Conservation (phyloP, 1,140 invertebrate genomes). For the Drosophila bifasciata region DNA sequence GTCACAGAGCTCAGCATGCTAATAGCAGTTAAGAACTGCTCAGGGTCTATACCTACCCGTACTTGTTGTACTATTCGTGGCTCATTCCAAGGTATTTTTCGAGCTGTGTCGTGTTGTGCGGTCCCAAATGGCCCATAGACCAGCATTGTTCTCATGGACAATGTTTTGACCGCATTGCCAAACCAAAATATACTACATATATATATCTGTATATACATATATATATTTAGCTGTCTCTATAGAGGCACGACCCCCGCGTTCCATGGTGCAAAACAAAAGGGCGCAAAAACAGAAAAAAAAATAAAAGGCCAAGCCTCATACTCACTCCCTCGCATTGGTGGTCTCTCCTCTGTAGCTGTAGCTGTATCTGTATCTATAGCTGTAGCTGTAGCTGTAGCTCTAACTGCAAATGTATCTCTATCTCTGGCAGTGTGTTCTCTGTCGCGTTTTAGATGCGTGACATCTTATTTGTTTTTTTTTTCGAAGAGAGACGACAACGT, state of each 20-base stretch:
- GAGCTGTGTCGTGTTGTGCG: slow-evolving; percentile 55
- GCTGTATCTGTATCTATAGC: slow-evolving; percentile 2
- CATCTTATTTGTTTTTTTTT: slow-evolving; percentile 65
- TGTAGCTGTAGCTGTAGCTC: not conserved
- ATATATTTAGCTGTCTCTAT: slow-evolving; percentile 7
- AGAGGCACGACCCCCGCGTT: slow-evolving; percentile 23
- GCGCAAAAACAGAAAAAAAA: slow-evolving; percentile 24
- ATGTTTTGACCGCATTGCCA: slow-evolving; percentile 82
- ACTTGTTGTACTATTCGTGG: slow-evolving; percentile 47
- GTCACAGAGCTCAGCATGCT: slow-evolving; percentile 60
- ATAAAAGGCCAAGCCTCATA: slow-evolving; percentile 19
- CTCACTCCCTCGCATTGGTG: slow-evolving; percentile 48
- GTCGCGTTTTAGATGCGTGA: slow-evolving; percentile 73
- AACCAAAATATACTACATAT: slow-evolving; percentile 64
- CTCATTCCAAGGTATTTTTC: slow-evolving; percentile 78
- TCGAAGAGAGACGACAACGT: slow-evolving; percentile 4
- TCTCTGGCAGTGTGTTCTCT: slow-evolving; percentile 23
- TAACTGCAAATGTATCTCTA: slow-evolving; percentile 22
- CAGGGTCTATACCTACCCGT: too few species aligned
- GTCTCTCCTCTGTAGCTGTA: slow-evolving; percentile 15
- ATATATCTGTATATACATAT: slow-evolving; percentile 15
- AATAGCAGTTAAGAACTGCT: slow-evolving; percentile 75
- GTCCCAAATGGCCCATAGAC: slow-evolving; percentile 43
- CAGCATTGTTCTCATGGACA: slow-evolving; percentile 71
- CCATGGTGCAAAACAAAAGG: slow-evolving; percentile 22